Base-by-base conservation (phyloP, 2,113 vertebrate species). In the Limanda limanda region DNA sequence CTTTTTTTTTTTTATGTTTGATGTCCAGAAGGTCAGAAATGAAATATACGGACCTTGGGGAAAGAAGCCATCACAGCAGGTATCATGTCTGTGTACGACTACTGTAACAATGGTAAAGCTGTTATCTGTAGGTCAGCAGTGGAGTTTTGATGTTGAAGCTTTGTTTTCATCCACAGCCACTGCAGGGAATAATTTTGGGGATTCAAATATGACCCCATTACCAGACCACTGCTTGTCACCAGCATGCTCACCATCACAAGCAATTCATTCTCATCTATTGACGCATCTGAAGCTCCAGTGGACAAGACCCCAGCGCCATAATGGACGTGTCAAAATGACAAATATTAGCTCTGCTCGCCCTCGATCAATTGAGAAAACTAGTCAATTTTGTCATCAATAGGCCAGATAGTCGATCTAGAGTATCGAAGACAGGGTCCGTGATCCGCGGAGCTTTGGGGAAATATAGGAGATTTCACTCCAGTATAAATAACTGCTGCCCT, bases 321-420 rank as follows among this genome's bases (percentile, higher is more conserved):
- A 92, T 91, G 79, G 87, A 79, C 69, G 55, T 91, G 89, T 91
- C 89, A 92, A 79, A 87, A 88, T 89, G 89, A 93, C 82, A 88
- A 92, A 93, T 92, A 91, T 88, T 87, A 89, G 80, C 78, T 62
- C 75, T 86, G 45, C 48, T 68, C 70, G 15, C 72, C 73, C 58
- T 79, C 72, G 81, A 85, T 91, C 91, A 90, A 87, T 93, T 86
- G 82, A 80, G 85, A 84, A 89, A 91, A 86, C 74, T 40, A 83
- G 80, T 91, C 88, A 88, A 85, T 90, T 55, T 69, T 35, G 68
- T 63, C 61, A 45, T 63, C 37, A 42, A 63, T 63, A 40, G 59
- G 12, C 59, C 10, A 62, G 20, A 62, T 58, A 18, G 58, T 35
- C 58, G 5, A 60, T 63, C n/a, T 11, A 9, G 72, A 57, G 60